phyloP scores from a whole-genome alignment of 1,140 invertebrate genomes.

The Eciton burchellii region DNA sequence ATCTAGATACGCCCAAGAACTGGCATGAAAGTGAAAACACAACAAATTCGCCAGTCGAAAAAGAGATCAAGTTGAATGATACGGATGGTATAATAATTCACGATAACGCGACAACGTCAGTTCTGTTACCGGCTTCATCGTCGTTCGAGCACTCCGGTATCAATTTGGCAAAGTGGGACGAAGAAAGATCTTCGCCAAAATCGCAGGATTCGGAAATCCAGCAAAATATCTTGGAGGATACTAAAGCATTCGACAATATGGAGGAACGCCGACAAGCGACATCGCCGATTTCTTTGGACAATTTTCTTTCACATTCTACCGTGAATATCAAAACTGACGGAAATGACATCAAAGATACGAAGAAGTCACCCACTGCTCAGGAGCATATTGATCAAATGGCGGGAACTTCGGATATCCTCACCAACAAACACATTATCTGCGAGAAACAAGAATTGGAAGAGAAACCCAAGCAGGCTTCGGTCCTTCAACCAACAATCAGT shows the following conservation, averaged over 20 bases:
- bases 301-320: not conserved
- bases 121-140: constrained; percentile 20
- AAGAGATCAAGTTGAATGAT: constrained; percentile 19
- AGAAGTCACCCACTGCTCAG: not conserved
- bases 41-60: not conserved
- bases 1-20: not conserved
- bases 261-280: not conserved
- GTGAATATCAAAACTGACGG: constrained; percentile 10
- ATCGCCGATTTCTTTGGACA: constrained; percentile 9
- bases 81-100: constrained; percentile 26
- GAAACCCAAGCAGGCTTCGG: not conserved
- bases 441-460: constrained; percentile 19
- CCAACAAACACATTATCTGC: not conserved
- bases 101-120: not conserved
- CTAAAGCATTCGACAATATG: constrained; percentile 20
- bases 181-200: not conserved
- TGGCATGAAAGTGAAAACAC: constrained; percentile 19
- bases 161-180: not conserved
- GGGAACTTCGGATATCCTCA: not conserved
- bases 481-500: not conserved
- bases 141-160: not conserved
- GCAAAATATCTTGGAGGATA: constrained; percentile 3
- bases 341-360: not conserved
- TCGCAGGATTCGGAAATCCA: constrained; percentile 23
- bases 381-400: not conserved